phyloP scores from a whole-genome alignment of 2,113 vertebrate genomes.

The Paracanthobrama guichenoti region DNA sequence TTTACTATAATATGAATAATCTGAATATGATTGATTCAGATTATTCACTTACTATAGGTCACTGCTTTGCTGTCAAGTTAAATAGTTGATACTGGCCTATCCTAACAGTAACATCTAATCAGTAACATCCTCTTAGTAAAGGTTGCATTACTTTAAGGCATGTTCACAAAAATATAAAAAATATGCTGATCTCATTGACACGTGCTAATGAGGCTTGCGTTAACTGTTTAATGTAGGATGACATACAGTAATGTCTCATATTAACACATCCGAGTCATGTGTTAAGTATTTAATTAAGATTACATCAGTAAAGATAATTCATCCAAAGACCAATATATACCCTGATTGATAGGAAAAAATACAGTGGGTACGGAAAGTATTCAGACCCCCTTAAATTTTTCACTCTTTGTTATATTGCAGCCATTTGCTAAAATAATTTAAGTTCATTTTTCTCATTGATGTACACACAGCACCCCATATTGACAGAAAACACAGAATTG shows the following conservation, averaged over 20 bases:
- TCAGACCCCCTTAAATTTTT: too few relatives aligned
- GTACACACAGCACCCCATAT: too few relatives aligned
- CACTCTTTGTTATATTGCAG: too few relatives aligned
- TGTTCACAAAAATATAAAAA: not conserved
- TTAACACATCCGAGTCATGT: not conserved
- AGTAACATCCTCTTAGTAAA: not conserved
- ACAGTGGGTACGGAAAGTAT: too few relatives aligned
- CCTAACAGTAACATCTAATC: too few relatives aligned
- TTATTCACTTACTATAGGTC: not conserved
- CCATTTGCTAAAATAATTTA: too few relatives aligned
- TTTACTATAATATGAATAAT: too few relatives aligned
- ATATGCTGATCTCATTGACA: not conserved
- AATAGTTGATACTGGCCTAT: not conserved
- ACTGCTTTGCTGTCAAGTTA: not conserved
- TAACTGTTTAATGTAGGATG: not conserved
- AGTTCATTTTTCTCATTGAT: too few relatives aligned
- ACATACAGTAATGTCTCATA: not conserved
- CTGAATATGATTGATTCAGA: not conserved
- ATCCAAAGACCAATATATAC: not conserved
- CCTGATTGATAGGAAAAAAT: too few relatives aligned
- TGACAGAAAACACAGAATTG: too few relatives aligned
- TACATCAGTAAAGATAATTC: constrained; percentile 2
- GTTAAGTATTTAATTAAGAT: constrained; percentile 16
- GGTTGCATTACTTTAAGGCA: not conserved
- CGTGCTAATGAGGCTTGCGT: not conserved